Conservation (phyloP, 2,113 vertebrate species). For the Sitta europaea region DNA sequence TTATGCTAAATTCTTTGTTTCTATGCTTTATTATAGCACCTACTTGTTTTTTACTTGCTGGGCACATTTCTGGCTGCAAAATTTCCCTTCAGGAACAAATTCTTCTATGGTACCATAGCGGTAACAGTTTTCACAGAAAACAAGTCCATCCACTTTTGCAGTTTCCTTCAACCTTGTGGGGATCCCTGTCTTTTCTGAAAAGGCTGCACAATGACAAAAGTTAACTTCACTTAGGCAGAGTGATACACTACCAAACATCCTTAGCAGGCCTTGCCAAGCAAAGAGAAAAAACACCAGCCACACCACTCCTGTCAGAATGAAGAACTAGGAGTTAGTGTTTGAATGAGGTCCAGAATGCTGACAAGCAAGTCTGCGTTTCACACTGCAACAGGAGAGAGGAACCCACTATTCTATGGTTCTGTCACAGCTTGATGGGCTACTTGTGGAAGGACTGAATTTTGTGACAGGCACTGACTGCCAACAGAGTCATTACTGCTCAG, state of each 20-base stretch:
- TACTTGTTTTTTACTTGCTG: slow-evolving; percentile 81
- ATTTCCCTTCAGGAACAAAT: slow-evolving; percentile 77
- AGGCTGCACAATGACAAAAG: slow-evolving; percentile 65
- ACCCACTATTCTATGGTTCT: background rate
- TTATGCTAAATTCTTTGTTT: background rate
- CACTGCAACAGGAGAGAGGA: background rate
- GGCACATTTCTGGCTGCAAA: slow-evolving; percentile 81
- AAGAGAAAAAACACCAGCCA: background rate
- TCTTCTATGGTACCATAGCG: slow-evolving; percentile 76
- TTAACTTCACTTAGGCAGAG: background rate
- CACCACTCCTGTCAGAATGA: background rate
- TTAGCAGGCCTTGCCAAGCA: background rate
- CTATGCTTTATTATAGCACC: slow-evolving; percentile 45
- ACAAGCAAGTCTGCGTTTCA: background rate
- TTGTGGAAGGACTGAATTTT: background rate
- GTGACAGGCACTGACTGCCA: background rate
- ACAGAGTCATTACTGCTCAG: background rate
- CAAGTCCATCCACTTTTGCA: slow-evolving; percentile 72
- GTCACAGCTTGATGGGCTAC: background rate
- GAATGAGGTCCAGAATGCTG: background rate
- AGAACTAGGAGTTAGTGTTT: background rate
- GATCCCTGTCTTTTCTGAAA: slow-evolving; percentile 74
- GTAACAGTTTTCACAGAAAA: slow-evolving; percentile 82
- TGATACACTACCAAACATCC: background rate
- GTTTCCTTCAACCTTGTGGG: slow-evolving; percentile 74